Base-by-base conservation (phyloP, 2,888 invertebrate genomes). In the Microctonus hyperodae region DNA sequence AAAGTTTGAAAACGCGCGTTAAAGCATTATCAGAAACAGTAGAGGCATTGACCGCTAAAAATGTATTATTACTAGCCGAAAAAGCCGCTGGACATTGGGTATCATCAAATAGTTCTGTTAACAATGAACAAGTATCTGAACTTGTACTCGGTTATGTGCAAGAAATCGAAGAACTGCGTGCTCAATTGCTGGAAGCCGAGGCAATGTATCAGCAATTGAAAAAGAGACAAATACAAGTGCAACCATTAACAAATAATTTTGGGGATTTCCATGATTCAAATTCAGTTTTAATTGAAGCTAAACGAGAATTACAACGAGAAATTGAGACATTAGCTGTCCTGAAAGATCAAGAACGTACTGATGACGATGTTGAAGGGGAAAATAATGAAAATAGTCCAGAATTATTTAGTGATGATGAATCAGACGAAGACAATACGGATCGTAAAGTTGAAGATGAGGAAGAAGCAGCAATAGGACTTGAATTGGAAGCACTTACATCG, bases 11-110 rank as follows among this genome's bases (percentile, higher is more conserved):
- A 53, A 92, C 94, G 11, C 86, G 98, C 61, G 90, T 98, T 1
- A 98, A 98, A 86, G 96, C 97, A 2, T 90, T 98, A 88, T 96
- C 97, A 80, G 96, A 96, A 78, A 97, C 97, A 0, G 92, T 97
- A 23, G 96, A 97, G 74, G 89, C 91, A 64, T 84, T 98, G 55
- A 95, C 94, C 0, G 89, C 90, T 0, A 89, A 92, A 80, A 97
- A 97, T 83, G 90, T 92, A 4, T 90, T 93, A 74, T 85, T 98
- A 7, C 80, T 95, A 73, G 89, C 95, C 0, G 93, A 95, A 81
- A 92, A 91, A 83, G 92, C 91, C 28, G 85, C 90, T 6, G 89
- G 88, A 1, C 86, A 86, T 64, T 92, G 91, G 90, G 87, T 86
- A 48, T 79, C 82, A 13, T 75, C 78, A 13, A 85, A 85, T 65